Evolutionary conservation across 2,113 vertebrate genomes (phyloP).

Genomic region (Pseudorhombus dupliciocellatus): DNA sequence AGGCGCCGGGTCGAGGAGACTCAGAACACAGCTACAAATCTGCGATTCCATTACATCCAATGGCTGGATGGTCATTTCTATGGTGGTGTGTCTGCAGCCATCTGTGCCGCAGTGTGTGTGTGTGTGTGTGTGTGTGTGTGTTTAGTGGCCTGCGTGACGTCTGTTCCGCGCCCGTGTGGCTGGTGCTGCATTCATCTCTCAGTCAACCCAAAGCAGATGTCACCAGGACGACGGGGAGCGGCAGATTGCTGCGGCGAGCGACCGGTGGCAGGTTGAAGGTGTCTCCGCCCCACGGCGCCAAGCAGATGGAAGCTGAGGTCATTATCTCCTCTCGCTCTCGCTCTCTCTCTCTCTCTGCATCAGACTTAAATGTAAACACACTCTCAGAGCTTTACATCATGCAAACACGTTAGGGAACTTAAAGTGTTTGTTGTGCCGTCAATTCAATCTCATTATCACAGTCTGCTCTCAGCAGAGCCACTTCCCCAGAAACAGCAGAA

Average conservation of each 20-base stretch:
- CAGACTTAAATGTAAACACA: conserved; percentile 46
- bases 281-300: conserved; percentile 72
- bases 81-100: conserved; percentile 64
- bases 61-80: conserved; percentile 67
- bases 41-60: conserved; percentile 57
- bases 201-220: conserved; percentile 83
- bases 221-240: conserved; percentile 76
- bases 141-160: conserved; percentile 69
- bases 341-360: conserved; percentile 18
- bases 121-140: conserved; percentile 57
- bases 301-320: conserved; percentile 77
- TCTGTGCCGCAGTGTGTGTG: conserved; percentile 73
- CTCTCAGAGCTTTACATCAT: conserved; percentile 39
- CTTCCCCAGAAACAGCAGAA: conserved; percentile 48
- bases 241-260: conserved; percentile 77
- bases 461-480: conserved; percentile 28
- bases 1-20: conserved; percentile 35
- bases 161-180: conserved; percentile 66
- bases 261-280: conserved; percentile 77
- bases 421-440: conserved; percentile 42
- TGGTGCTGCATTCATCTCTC: conserved; percentile 78
- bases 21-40: conserved; percentile 46
- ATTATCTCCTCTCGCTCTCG: conserved; percentile 58
- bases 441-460: conserved; percentile 54
- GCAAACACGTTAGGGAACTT: conserved; percentile 51